Percentiles rank a stretch among this genome's conserved stretches.
phyloP scores from a whole-genome alignment of 2,888 invertebrate genomes.

The Sussaba pulchella region DNA sequence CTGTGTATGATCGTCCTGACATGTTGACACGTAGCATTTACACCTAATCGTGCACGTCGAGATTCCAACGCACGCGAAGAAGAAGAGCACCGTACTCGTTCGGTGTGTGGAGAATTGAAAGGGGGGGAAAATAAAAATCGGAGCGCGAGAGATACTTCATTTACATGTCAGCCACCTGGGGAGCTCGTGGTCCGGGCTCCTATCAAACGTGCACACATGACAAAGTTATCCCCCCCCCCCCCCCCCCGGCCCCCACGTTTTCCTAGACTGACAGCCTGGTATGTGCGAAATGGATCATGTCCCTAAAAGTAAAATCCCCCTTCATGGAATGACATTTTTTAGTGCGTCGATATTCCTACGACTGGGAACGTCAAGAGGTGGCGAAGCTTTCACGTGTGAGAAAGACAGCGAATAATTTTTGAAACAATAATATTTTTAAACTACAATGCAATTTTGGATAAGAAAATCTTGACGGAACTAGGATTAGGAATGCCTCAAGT shows the following conservation, averaged over 20 bases:
- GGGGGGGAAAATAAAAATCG: constrained; percentile 52
- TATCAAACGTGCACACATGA: constrained; percentile 45
- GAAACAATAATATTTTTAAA: too few species aligned
- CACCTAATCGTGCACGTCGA: constrained; percentile 72
- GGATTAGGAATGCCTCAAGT: neutral
- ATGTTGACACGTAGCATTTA: constrained; percentile 78
- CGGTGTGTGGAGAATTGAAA: constrained; percentile 39
- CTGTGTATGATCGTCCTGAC: constrained; percentile 68
- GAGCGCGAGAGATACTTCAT: constrained; percentile 61
- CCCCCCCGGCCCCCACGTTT: constrained; percentile 15
- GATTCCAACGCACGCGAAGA: constrained; percentile 43
- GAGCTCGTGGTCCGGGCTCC: constrained; percentile 43
- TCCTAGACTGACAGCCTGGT: constrained; percentile 32
- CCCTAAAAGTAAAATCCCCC: constrained; percentile 71
- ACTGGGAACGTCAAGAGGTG: too few species aligned
- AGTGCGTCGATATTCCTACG: too few species aligned
- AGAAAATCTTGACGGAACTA: neutral
- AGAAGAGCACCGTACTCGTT: constrained; percentile 5
- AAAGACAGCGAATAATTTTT: too few species aligned
- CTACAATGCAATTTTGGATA: too few species aligned
- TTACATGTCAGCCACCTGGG: constrained; percentile 67
- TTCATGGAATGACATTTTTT: constrained; percentile 61
- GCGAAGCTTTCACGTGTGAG: too few species aligned
- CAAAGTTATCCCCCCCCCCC: too few species aligned
- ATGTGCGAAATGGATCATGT: constrained; percentile 54